Percentiles rank a stretch among this genome's conserved stretches.
phyloP scores from a whole-genome alignment of 2,888 invertebrate genomes.

The Leucoma salicis region DNA sequence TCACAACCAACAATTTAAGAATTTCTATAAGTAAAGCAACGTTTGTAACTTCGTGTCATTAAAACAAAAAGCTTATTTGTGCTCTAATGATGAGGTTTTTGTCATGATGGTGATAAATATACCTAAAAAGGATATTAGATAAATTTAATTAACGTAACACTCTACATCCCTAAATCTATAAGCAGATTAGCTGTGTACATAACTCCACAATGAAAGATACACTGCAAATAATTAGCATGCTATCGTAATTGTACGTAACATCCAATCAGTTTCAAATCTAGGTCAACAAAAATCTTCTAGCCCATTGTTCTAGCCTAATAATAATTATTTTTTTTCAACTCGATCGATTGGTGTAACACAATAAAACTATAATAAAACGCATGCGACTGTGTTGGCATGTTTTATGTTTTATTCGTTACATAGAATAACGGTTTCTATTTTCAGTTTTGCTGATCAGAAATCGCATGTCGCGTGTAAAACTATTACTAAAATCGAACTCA shows the following conservation, averaged over 20 bases:
- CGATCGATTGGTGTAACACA: conserved; percentile 11
- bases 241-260: conserved; percentile 9
- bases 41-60: too few relatives aligned
- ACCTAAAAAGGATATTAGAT: too few relatives aligned
- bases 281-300: conserved; percentile 39
- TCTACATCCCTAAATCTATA: too few relatives aligned
- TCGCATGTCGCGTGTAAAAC: neutral
- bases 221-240: conserved; percentile 1
- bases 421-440: conserved; percentile 1
- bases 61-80: too few relatives aligned
- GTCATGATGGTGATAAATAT: too few relatives aligned
- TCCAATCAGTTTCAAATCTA: conserved; percentile 31
- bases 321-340: conserved; percentile 22
- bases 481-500: neutral
- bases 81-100: too few relatives aligned
- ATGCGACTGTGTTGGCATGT: conserved; percentile 17
- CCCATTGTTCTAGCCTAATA: conserved; percentile 25
- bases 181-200: too few relatives aligned
- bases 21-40: too few relatives aligned
- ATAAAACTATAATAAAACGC: conserved; percentile 12
- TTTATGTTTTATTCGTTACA: conserved; percentile 10
- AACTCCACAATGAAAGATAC: too few relatives aligned
- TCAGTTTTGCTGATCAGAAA: neutral
- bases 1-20: too few relatives aligned
- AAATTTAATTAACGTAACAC: too few relatives aligned